Base-by-base conservation (phyloP, 2,888 invertebrate genomes). In the Cremastobaeus sp. region DNA sequence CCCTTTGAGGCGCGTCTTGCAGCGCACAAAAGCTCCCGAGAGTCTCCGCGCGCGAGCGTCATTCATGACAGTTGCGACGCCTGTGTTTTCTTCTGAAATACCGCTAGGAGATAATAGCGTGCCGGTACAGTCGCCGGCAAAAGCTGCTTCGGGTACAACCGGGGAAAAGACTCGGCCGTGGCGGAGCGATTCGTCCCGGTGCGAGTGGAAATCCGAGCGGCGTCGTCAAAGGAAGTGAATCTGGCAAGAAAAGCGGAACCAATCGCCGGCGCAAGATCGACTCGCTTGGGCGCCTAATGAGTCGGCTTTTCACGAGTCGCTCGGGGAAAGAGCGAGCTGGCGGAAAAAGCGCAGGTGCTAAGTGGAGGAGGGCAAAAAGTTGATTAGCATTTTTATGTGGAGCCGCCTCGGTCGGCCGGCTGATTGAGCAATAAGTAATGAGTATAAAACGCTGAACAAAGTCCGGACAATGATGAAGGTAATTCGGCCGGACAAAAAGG, bases 21-120 rank as follows among this genome's bases (percentile, higher is more conserved):
- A 52, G 30, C 45, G 65, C 55, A 70, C 57, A 65, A 74, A 70
- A 69, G 74, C 65, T 60, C 65, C 59, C 70, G 43, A 62, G 65
- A 68, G 68, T 72, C 55, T 60, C 65, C 69, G 62, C 66, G 59
- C 66, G 55, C 50, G 52, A 57, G 52, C 74, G 78, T 79, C 80
- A 79, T 79, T 82, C 81, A 79, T 76, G 77, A 77, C 76, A 79
- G 77, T 59, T 77, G 79, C 78, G 80, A 82, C 83, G 82, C 82
- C 84, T 78, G 81, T 83, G 84, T 76, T 80, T 82, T 83, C 83
- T 82, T 85, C 83, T 83, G 84, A 83, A 85, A 81, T 83, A 84
- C 84, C 83, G 84, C 84, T 83, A 84, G 83, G 78, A 84, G 83
- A 83, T 84, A 84, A 84, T 84, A 84, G 83, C 83, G 77, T 77